Conservation (phyloP, 2,797 vertebrate species). For the Nyctalus aviator region DNA sequence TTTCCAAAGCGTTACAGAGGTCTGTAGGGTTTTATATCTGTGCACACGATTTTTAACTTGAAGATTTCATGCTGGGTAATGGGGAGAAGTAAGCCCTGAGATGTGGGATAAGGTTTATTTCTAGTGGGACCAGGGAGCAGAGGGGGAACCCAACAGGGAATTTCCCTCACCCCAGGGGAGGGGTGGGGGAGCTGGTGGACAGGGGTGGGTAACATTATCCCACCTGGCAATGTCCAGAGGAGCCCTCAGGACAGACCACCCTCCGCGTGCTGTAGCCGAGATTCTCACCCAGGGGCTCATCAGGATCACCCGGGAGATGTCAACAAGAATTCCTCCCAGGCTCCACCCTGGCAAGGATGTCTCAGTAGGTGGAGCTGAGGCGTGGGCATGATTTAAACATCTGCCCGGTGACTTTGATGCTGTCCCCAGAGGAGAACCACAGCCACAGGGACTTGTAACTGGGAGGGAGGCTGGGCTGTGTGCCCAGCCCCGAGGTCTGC, state of each 20-base stretch:
- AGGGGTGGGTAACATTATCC: not conserved
- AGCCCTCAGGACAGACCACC: not conserved
- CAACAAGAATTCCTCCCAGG: not conserved
- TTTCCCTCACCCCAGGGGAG: not conserved
- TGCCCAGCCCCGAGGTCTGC: not conserved
- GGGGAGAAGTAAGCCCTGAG: not conserved
- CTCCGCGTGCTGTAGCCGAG: accelerated
- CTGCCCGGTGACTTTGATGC: not conserved
- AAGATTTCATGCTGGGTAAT: not conserved
- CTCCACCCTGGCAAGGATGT: not conserved
- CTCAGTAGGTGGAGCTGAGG: not conserved
- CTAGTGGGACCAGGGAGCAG: too few species aligned
- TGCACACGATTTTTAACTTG: not conserved
- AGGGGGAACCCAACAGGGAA: not conserved
- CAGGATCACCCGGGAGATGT: not conserved
- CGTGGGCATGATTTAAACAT: not conserved
- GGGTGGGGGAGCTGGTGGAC: not conserved
- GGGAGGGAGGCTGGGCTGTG: accelerated
- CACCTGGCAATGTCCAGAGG: too few species aligned
- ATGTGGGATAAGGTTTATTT: not conserved
- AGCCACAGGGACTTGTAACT: too few species aligned
- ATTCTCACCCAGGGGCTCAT: not conserved
- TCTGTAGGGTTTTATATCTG: not conserved
- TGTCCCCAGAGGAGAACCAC: not conserved
- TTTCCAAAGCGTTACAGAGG: not conserved